phyloP scores from a whole-genome alignment of 2,113 vertebrate species.

The Xenopus borealis region DNA sequence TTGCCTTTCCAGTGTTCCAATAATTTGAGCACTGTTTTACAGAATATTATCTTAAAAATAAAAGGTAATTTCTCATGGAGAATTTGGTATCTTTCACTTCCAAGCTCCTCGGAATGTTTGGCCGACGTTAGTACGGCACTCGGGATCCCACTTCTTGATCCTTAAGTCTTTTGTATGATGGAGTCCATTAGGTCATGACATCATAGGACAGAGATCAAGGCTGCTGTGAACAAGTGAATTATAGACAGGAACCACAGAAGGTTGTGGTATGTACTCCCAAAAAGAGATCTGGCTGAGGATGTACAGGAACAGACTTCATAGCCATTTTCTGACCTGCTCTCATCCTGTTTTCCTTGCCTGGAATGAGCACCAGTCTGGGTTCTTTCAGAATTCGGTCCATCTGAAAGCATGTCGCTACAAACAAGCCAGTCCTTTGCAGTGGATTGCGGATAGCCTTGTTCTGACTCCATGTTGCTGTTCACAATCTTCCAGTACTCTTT shows the following conservation, averaged over 20 bases:
- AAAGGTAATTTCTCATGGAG: slow-evolving; percentile 57
- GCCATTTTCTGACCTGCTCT: slow-evolving; percentile 74
- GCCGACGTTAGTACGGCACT: slow-evolving; percentile 15
- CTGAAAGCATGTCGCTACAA: slow-evolving; percentile 77
- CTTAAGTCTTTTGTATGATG: not conserved
- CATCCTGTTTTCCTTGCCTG: slow-evolving; percentile 62
- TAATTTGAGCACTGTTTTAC: slow-evolving; percentile 27
- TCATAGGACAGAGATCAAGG: slow-evolving; percentile 66
- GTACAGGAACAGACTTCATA: slow-evolving; percentile 91
- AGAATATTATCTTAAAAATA: slow-evolving; percentile 30
- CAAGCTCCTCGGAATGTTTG: slow-evolving; percentile 53
- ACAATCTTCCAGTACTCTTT: slow-evolving; percentile 90
- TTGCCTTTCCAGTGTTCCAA: not conserved
- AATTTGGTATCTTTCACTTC: slow-evolving; percentile 51
- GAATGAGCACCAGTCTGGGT: slow-evolving; percentile 58
- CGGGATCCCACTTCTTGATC: not conserved
- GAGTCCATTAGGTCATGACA: slow-evolving; percentile 15
- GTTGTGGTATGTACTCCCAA: not conserved
- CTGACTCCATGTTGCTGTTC: slow-evolving; percentile 78
- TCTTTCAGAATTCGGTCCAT: slow-evolving; percentile 63
- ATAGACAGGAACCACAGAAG: slow-evolving; percentile 35
- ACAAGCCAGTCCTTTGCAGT: slow-evolving; percentile 89
- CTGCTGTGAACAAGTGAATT: slow-evolving; percentile 59
- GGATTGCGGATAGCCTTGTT: slow-evolving; percentile 76
- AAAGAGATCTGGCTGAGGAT: slow-evolving; percentile 52